Conservation (phyloP, 2,888 invertebrate genomes). For the Neoitamus cyanurus region DNA sequence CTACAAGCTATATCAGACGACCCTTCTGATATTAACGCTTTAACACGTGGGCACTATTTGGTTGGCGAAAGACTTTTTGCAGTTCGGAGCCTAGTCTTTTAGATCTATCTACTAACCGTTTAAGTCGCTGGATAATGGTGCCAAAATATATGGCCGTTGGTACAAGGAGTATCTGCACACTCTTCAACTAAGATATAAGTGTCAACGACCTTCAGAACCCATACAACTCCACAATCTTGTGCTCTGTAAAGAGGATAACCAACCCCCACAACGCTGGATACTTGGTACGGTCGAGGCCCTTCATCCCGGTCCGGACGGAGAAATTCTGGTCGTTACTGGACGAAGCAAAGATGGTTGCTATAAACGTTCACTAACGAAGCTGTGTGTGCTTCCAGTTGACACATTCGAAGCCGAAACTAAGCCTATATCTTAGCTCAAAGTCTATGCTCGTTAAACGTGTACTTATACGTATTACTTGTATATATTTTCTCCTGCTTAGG, state of each 20-base stretch:
- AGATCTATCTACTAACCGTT: neutral
- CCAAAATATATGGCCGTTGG: no score
- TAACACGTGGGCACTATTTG: conserved; percentile 24
- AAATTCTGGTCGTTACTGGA: neutral
- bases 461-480: no score
- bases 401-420: neutral
- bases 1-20: neutral
- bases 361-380: neutral
- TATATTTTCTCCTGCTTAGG: neutral
- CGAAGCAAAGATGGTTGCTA: neutral
- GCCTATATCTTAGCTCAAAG: no score
- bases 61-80: neutral
- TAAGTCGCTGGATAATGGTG: neutral
- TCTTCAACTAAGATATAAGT: neutral
- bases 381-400: neutral
- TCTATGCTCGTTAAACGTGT: no score
- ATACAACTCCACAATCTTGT: neutral
- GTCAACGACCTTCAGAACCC: neutral
- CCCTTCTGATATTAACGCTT: neutral
- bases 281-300: neutral
- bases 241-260: no score
- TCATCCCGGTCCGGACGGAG: neutral
- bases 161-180: neutral
- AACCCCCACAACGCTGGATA: neutral
- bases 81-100: neutral